Conservation (phyloP, 1,140 invertebrate species). For the Galleria mellonella region DNA sequence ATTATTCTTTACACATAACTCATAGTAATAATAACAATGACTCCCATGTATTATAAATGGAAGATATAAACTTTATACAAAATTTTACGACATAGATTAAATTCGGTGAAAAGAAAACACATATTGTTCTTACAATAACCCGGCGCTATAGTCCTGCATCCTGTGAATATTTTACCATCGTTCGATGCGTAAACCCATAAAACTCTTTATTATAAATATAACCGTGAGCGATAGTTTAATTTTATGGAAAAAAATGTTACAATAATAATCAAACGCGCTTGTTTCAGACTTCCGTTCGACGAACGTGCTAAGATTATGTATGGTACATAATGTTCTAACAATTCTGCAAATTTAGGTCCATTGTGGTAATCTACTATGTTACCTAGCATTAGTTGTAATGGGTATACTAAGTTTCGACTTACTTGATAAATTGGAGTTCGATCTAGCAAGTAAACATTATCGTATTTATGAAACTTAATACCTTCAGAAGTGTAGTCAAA, state of each 20-base stretch:
- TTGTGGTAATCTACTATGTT: slow-evolving; percentile 4
- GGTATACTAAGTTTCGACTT: too few species aligned
- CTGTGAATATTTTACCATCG: slow-evolving; percentile 19
- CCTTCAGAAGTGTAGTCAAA: too few species aligned
- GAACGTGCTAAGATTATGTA: background rate
- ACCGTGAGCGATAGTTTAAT: slow-evolving; percentile 20
- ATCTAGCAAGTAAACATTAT: too few species aligned
- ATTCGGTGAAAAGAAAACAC: slow-evolving; percentile 14
- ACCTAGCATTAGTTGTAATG: too few species aligned
- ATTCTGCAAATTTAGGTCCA: too few species aligned
- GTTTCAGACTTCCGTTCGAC: slow-evolving; percentile 12
- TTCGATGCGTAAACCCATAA: slow-evolving; percentile 29
- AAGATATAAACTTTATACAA: background rate
- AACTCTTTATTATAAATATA: slow-evolving; percentile 29
- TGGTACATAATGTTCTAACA: background rate
- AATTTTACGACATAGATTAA: slow-evolving; percentile 15
- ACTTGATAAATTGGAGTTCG: too few species aligned
- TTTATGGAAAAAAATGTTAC: slow-evolving; percentile 25
- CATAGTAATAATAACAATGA: too few species aligned
- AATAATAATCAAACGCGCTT: slow-evolving; percentile 19
- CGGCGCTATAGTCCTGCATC: slow-evolving; percentile 15
- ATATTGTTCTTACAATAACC: slow-evolving; percentile 21
- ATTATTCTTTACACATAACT: too few species aligned
- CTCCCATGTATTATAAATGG: too few species aligned
- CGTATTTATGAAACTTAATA: too few species aligned